These are phyloP conservation scores for Oligia fasciuncula DNA, from an alignment of 2,888 invertebrate genomes.

Conservation along the genomic window DNA sequence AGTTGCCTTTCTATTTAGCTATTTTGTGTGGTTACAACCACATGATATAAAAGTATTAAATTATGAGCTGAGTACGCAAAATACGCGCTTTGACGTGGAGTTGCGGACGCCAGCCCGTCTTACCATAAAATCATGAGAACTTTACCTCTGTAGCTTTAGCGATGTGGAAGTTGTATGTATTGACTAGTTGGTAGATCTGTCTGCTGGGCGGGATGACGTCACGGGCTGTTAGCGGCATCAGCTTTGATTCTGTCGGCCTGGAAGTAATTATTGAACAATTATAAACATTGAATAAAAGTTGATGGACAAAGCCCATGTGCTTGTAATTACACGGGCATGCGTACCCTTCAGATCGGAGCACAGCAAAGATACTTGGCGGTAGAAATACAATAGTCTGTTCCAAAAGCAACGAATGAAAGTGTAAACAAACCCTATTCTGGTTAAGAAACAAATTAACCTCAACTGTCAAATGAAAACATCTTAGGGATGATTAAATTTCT, in stretches of 20 bases:
- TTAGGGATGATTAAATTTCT: not conserved
- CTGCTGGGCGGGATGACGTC: conserved; percentile 96
- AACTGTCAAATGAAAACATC: not conserved
- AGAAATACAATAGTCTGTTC: not conserved
- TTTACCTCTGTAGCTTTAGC: conserved; percentile 94
- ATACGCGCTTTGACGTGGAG: not conserved
- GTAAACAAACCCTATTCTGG: not conserved
- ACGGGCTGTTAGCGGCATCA: conserved; percentile 93
- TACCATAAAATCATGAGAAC: not conserved
- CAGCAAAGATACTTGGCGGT: not conserved
- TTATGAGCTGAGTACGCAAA: not conserved
- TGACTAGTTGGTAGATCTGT: conserved; percentile 97
- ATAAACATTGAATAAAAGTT: not conserved
- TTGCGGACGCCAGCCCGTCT: not conserved
- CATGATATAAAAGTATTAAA: not conserved
- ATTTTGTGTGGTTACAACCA: not conserved
- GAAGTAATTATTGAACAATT: conserved; percentile 29
- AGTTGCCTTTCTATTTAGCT: not conserved
- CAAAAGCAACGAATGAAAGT: not conserved
- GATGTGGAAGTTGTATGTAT: conserved; percentile 96
- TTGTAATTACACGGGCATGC: not conserved
- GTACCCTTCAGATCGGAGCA: no score
- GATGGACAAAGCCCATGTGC: no score
- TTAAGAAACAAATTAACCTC: not conserved
- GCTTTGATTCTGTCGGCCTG: conserved; percentile 95